These are phyloP conservation scores for Dasyurus viverrinus DNA, from an alignment of 2,113 vertebrate species.

Conservation along the genomic window DNA sequence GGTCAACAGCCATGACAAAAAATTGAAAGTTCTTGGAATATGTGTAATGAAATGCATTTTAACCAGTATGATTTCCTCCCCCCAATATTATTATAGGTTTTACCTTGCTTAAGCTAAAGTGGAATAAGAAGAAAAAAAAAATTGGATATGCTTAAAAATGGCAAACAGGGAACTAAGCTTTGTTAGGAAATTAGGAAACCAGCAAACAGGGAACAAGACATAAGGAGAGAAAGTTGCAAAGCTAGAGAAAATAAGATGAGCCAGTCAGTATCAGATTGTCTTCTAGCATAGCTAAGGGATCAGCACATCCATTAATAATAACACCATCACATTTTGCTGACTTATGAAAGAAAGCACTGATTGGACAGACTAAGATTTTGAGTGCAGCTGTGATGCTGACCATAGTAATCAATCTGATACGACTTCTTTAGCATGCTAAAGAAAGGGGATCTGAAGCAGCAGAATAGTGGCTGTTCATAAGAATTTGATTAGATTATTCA, in stretches of 20 bases:
- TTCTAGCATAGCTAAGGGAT: neutral
- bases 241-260: slow-evolving; percentile 43
- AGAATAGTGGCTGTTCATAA: slow-evolving; percentile 27
- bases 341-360: slow-evolving; percentile 3
- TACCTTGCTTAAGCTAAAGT: neutral
- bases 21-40: neutral
- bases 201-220: slow-evolving; percentile 1
- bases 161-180: neutral
- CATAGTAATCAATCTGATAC: neutral
- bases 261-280: neutral
- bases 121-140: neutral
- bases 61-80: neutral
- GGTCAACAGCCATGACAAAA: neutral
- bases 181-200: neutral
- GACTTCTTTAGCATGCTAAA: neutral
- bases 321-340: neutral
- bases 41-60: neutral
- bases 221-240: slow-evolving; percentile 26
- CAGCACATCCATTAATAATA: neutral
- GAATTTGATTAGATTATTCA: slow-evolving; percentile 24
- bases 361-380: neutral
- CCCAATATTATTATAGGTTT: neutral
- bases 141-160: neutral
- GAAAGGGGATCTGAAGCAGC: slow-evolving; percentile 10
- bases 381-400: neutral